A percentile compares a stretch with the other conserved stretches of the same genome.
These are phyloP conservation scores for Petrocephalus sullivani DNA, from an alignment of 2,797 vertebrate genomes.

Conservation along the genomic window DNA sequence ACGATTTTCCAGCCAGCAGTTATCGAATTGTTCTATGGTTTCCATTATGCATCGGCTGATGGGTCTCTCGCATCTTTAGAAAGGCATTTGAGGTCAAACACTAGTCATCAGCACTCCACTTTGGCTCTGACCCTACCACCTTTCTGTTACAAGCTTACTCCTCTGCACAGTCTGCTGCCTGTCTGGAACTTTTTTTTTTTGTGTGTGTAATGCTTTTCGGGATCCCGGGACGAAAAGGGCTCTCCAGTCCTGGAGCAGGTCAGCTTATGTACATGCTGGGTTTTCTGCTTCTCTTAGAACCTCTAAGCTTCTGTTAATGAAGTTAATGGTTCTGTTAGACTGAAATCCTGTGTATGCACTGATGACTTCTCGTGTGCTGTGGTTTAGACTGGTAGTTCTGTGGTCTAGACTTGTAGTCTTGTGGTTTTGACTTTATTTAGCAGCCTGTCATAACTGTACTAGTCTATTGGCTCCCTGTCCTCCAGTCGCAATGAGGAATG, in stretches of 20 bases:
- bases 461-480: neutral
- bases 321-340: neutral
- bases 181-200: neutral
- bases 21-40: neutral
- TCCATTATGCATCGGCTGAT: neutral
- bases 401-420: neutral
- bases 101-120: neutral
- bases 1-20: neutral
- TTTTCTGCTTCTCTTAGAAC: neutral
- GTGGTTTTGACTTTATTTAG: neutral
- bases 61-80: neutral
- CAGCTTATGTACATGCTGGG: neutral
- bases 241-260: neutral
- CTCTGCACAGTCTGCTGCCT: neutral
- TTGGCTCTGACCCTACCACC: neutral
- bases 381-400: neutral
- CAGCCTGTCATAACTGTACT: neutral
- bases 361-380: neutral
- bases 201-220: neutral
- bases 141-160: neutral
- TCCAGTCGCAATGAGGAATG: neutral
- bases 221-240: neutral
- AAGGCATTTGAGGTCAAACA: neutral
- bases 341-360: neutral
- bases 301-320: neutral